Evolutionary conservation across 2,113 vertebrate genomes (phyloP).

Genomic region (Anoura caudifer): DNA sequence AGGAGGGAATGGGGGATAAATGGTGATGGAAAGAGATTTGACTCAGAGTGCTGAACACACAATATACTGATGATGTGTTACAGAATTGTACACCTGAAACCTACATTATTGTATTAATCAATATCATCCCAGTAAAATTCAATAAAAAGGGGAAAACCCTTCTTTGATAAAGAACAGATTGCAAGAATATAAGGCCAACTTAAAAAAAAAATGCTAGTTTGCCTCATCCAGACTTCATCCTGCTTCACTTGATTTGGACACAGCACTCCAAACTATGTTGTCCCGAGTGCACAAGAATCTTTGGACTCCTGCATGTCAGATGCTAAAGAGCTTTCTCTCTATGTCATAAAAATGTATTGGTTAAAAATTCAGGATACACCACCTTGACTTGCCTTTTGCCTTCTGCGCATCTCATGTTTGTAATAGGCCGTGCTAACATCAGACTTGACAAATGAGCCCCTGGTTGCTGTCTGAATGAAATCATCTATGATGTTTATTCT

Average conservation of each 20-base stretch:
- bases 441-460: not conserved
- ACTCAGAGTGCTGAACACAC: too few relatives aligned
- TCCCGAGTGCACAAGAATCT: not conserved
- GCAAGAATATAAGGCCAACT: not conserved
- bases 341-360: not conserved
- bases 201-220: not conserved
- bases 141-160: not conserved
- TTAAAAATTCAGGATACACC: not conserved
- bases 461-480: not conserved
- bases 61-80: too few relatives aligned
- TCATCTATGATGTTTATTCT: not conserved
- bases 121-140: too few relatives aligned
- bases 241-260: not conserved
- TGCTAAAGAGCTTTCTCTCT: not conserved
- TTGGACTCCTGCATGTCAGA: not conserved
- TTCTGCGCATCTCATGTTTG: not conserved
- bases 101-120: too few relatives aligned
- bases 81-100: too few relatives aligned
- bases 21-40: too few relatives aligned
- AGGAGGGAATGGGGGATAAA: too few relatives aligned
- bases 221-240: not conserved
- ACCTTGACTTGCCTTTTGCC: not conserved
- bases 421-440: not conserved
- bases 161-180: constrained; percentile 3
- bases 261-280: not conserved